Base-by-base conservation (phyloP, 2,888 invertebrate species). In the Ypsolopha scabrella region DNA sequence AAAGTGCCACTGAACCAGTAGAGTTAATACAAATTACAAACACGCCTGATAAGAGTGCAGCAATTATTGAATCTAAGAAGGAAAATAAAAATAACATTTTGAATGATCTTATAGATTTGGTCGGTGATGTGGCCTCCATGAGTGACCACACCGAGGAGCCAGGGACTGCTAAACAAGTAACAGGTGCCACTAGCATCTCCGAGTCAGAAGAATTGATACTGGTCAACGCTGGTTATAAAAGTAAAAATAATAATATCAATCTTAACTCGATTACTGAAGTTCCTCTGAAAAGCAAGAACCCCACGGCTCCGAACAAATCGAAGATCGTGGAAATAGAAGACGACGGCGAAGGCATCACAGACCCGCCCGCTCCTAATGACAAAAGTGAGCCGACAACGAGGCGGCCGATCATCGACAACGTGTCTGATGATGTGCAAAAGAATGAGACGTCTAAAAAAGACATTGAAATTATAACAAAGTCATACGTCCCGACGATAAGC, bases 191-290 rank as follows among this genome's bases (percentile, higher is more conserved):
- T 7, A 68, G 67, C 41, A 72, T 76, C 52, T 71, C 80, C 2
- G 80, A 82, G 46, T 85, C 85, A 1, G 85, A 86, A 55, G 85
- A 86, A 57, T 59, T 86, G 7, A 78, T 86, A 50, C 83, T 80
- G 9, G 79, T 85, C 0, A 85, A 83, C 50, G 70, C 75, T 6
- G 83, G 79, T 0, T 83, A 86, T 55, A 86, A 85, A 52, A 85
- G 85, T 51, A 85, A 85, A 65, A 83, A 85, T 53, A 85, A 67
- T 51, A 83, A 82, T 51, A 73, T 75, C 60, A 85, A 85, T 55
- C 62, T 76, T 7, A 86, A 86, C 52, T 83, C 83, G 0, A 85
- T 86, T 11, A 85, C 85, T 0, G 85, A 86, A 59, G 58, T 75
- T 39, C 79, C 82, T 6, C 57, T 68, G 1, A 85, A 85, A 60